Percentiles rank a stretch among this genome's conserved stretches.
Conservation (phyloP, 2,888 invertebrate genomes). For the Bugulina stolonifera region DNA sequence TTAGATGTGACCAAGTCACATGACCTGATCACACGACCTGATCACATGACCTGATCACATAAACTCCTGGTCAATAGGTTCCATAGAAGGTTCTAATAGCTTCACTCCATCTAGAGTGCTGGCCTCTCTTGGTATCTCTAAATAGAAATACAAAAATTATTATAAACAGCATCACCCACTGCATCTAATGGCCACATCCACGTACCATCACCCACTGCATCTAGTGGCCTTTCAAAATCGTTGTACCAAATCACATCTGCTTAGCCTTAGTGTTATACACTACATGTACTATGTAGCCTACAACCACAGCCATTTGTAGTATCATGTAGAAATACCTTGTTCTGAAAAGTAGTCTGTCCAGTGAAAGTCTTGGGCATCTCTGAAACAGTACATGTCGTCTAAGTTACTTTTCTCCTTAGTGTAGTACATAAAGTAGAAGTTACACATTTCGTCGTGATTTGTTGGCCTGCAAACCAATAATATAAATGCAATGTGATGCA, state of each 20-base stretch:
- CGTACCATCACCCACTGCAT: no score
- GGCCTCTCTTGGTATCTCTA: slow-evolving; percentile 33
- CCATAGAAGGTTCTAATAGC: slow-evolving; percentile 28
- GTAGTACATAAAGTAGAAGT: slow-evolving; percentile 52
- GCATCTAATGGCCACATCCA: no score
- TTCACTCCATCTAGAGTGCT: slow-evolving; percentile 37
- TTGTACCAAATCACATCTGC: neutral
- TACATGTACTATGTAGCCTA: no score
- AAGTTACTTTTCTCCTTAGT: slow-evolving; percentile 38
- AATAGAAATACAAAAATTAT: neutral
- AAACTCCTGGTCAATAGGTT: slow-evolving; percentile 6
- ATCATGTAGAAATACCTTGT: no score
- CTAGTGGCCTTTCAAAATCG: no score
- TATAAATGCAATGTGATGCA: no score
- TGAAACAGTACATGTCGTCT: slow-evolving; percentile 37
- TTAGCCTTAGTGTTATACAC: no score
- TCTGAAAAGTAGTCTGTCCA: slow-evolving; percentile 34
- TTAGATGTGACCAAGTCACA: no score
- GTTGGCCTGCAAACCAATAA: slow-evolving; percentile 37
- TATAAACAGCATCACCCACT: no score
- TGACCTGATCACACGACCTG: no score
- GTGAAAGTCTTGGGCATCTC: slow-evolving; percentile 34
- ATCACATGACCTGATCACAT: no score
- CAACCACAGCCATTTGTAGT: no score
- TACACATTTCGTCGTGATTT: slow-evolving; percentile 51